A percentile compares a stretch with the other conserved stretches of the same genome.
Conservation (phyloP, 2,888 invertebrate species). For the Hypselothyrea guttata region DNA sequence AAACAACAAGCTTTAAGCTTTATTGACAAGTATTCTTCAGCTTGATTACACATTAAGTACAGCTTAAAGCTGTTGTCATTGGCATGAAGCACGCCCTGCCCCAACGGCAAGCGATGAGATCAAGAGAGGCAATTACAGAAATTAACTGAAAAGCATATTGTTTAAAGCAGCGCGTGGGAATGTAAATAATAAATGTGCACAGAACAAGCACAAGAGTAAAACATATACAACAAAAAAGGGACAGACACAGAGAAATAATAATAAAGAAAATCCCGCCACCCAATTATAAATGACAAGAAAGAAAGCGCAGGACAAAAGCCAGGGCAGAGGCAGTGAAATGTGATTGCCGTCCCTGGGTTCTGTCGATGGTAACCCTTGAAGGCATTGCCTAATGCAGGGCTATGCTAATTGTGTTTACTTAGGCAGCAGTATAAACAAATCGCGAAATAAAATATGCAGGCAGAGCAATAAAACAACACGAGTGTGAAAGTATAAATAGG, state of each 20-base stretch:
- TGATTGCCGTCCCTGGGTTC: conserved; percentile 9
- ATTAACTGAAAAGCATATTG: conserved; percentile 11
- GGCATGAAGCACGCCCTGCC: background rate
- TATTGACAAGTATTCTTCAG: background rate
- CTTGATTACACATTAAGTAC: background rate
- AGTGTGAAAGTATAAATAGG: conserved; percentile 5
- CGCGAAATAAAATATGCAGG: conserved; percentile 40
- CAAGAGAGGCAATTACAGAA: conserved; percentile 1
- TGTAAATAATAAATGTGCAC: conserved; percentile 33
- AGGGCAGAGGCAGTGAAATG: conserved; percentile 24
- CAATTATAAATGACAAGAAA: conserved; percentile 53
- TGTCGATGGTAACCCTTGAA: conserved; percentile 24
- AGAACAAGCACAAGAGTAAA: conserved; percentile 8
- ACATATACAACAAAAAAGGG: too few relatives aligned
- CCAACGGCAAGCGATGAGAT: conserved; percentile 3
- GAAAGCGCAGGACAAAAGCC: conserved; percentile 2
- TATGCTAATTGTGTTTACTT: conserved; percentile 72
- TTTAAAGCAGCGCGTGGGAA: conserved; percentile 13
- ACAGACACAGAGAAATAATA: background rate
- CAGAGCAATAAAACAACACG: conserved; percentile 17
- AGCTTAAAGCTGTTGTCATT: background rate
- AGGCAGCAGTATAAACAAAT: conserved; percentile 51
- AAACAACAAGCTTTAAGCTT: background rate
- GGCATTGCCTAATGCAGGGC: conserved; percentile 33
- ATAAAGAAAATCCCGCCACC: conserved; percentile 10